Conservation (phyloP, 2,888 invertebrate genomes). For the Crossocerus cetratus region DNA sequence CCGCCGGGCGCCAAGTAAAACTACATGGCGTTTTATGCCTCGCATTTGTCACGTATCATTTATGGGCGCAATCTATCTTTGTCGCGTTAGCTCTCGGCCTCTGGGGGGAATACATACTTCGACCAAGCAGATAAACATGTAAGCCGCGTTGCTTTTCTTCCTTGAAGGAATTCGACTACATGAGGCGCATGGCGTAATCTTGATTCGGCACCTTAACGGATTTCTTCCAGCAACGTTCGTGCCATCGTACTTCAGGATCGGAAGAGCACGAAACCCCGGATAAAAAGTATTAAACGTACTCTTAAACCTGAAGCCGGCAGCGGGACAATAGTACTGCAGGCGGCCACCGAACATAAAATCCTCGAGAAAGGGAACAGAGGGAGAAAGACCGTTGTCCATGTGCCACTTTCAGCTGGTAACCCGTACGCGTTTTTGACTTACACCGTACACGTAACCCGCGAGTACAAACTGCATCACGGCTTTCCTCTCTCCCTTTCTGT, state of each 20-base stretch:
- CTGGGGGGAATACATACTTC: too few species aligned
- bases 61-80: neutral
- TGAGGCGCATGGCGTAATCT: neutral
- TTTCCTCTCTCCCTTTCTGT: slow-evolving; percentile 29
- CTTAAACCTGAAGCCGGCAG: slow-evolving; percentile 48
- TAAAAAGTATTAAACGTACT: slow-evolving; percentile 41
- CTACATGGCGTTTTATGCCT: neutral
- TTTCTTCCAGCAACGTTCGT: slow-evolving; percentile 3
- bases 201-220: slow-evolving; percentile 4
- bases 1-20: neutral
- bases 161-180: too few species aligned
- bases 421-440: slow-evolving; percentile 36
- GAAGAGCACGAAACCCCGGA: neutral
- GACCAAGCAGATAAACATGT: too few species aligned
- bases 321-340: slow-evolving; percentile 43
- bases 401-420: slow-evolving; percentile 53
- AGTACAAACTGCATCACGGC: slow-evolving; percentile 33
- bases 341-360: neutral
- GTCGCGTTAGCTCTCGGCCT: neutral
- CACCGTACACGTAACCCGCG: slow-evolving; percentile 35
- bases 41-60: neutral
- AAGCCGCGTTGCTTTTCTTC: too few species aligned
- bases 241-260: neutral
- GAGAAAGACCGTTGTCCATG: slow-evolving; percentile 35
- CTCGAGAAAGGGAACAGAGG: slow-evolving; percentile 39